These are phyloP conservation scores for Scaptomyza reducta DNA, from an alignment of 2,888 invertebrate species.

Conservation along the genomic window DNA sequence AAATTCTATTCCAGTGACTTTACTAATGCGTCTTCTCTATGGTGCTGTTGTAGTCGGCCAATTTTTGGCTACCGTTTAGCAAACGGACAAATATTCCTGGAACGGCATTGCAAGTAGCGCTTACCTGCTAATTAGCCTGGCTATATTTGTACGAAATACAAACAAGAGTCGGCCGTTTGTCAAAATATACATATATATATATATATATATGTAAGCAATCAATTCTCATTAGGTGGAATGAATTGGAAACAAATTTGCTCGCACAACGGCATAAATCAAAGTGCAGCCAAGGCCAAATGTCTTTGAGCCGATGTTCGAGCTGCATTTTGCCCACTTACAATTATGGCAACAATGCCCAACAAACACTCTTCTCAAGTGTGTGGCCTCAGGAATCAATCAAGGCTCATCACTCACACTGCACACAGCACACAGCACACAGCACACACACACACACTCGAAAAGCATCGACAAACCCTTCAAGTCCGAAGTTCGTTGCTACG, in stretches of 20 bases:
- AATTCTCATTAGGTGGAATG: slow-evolving; percentile 80
- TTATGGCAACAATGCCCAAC: slow-evolving; percentile 65
- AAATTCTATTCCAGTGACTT: slow-evolving; percentile 34
- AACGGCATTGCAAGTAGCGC: slow-evolving; percentile 29
- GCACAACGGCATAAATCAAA: slow-evolving; percentile 65
- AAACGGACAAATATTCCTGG: slow-evolving; percentile 27
- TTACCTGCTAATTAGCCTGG: slow-evolving; percentile 67
- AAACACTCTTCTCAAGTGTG: slow-evolving; percentile 73
- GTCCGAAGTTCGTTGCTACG: slow-evolving; percentile 39
- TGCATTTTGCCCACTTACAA: slow-evolving; percentile 51
- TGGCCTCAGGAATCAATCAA: slow-evolving; percentile 83
- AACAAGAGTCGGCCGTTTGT: slow-evolving; percentile 59
- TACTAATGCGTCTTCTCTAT: slow-evolving; percentile 26
- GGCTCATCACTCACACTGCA: slow-evolving; percentile 77
- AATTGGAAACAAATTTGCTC: slow-evolving; percentile 74
- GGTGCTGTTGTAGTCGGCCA: slow-evolving; percentile 30
- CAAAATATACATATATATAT: slow-evolving; percentile 66
- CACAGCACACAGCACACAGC: too few species aligned
- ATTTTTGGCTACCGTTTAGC: slow-evolving; percentile 57
- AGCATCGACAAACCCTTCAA: slow-evolving; percentile 36
- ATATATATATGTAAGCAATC: slow-evolving; percentile 56
- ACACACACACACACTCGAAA: slow-evolving; percentile 19
- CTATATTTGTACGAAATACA: slow-evolving; percentile 42
- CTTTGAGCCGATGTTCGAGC: slow-evolving; percentile 8
- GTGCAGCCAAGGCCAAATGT: slow-evolving; percentile 62